phyloP scores from a whole-genome alignment of 2,888 invertebrate species.

The Andricus curvator region DNA sequence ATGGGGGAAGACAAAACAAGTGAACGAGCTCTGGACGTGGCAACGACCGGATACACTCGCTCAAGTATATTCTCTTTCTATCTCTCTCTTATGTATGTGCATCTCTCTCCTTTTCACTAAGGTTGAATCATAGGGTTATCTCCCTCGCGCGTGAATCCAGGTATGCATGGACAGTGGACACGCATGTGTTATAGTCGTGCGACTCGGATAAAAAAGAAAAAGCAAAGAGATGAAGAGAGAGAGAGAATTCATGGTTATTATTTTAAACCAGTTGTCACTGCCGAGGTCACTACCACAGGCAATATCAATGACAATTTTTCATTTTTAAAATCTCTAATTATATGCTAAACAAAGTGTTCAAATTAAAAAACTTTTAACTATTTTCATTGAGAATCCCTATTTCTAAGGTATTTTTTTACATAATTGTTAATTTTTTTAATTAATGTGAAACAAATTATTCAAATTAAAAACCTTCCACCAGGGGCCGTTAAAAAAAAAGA shows the following conservation, averaged over 20 bases:
- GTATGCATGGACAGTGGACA: slow-evolving; percentile 59
- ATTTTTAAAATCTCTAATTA: neutral
- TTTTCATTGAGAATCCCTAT: no score
- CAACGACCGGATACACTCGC: slow-evolving; percentile 76
- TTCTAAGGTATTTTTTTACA: no score
- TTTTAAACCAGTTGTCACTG: slow-evolving; percentile 66
- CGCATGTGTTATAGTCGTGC: slow-evolving; percentile 56
- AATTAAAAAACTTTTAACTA: no score
- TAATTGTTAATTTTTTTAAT: no score
- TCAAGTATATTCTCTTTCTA: slow-evolving; percentile 57
- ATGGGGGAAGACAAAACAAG: slow-evolving; percentile 71
- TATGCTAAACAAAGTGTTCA: neutral
- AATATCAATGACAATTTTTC: neutral
- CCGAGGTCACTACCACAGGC: slow-evolving; percentile 15
- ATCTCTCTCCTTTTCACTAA: slow-evolving; percentile 46
- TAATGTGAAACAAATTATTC: no score
- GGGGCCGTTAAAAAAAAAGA: no score
- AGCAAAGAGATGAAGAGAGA: slow-evolving; percentile 37
- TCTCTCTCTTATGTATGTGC: slow-evolving; percentile 46
- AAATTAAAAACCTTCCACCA: no score
- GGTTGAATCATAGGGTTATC: slow-evolving; percentile 47
- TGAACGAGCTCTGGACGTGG: slow-evolving; percentile 75
- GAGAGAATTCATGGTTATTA: slow-evolving; percentile 59
- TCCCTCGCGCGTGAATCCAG: slow-evolving; percentile 45
- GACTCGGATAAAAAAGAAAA: slow-evolving; percentile 51